phyloP scores from a whole-genome alignment of 2,113 vertebrate species.

The Grallaria varia region DNA sequence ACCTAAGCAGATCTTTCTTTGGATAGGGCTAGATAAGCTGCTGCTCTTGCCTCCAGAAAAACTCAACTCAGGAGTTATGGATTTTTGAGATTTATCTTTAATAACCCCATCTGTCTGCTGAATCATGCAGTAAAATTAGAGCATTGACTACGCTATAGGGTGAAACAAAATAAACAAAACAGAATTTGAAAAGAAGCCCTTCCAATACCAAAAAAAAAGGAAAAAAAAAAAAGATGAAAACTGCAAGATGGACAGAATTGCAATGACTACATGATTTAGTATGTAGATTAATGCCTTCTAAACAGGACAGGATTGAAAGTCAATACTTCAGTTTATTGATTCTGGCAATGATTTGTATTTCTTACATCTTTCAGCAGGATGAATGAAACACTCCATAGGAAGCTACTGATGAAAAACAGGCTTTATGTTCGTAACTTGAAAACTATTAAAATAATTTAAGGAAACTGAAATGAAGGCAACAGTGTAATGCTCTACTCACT shows the following conservation, averaged over 20 bases:
- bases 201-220: not conserved
- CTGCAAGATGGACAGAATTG: slow-evolving; percentile 37
- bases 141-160: not conserved
- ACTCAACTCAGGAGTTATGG: not conserved
- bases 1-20: not conserved
- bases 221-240: slow-evolving; percentile 44
- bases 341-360: slow-evolving; percentile 46
- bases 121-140: not conserved
- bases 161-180: slow-evolving; percentile 2
- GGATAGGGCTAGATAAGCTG: not conserved
- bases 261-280: slow-evolving; percentile 38
- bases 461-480: slow-evolving; percentile 11
- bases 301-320: slow-evolving; percentile 50
- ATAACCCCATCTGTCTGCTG: not conserved
- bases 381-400: slow-evolving; percentile 21
- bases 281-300: slow-evolving; percentile 48
- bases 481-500: not conserved
- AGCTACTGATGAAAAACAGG: slow-evolving; percentile 44
- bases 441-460: slow-evolving; percentile 23
- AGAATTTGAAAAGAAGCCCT: slow-evolving; percentile 12
- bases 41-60: not conserved
- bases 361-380: slow-evolving; percentile 31
- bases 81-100: not conserved
- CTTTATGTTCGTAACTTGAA: slow-evolving; percentile 47
- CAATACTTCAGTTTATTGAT: slow-evolving; percentile 59